Base-by-base conservation (phyloP, 92 coral and sea anemone species). In the Phenganax subtilis region DNA sequence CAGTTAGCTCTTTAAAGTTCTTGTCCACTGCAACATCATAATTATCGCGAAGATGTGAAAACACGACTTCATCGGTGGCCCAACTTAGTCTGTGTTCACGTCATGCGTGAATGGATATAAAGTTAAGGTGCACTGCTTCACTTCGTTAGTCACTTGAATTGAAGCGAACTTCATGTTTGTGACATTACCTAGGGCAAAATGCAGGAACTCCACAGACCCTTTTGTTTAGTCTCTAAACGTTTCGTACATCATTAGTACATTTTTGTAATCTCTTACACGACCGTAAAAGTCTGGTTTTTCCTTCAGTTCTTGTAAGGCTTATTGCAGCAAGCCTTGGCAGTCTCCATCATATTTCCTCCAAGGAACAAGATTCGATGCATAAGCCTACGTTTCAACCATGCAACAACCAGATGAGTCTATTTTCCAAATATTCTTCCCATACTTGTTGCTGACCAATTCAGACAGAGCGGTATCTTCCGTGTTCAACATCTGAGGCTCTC, bases 381-480 rank as follows among this genome's bases (percentile, higher is more conserved):
- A 57, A 10, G 16, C 12, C 11, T 16, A 57, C 11, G 16, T 16
- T 10, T 57, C 16, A 16, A 10, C 16, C 25, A 20, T 20, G 25
- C 25, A 20, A 20, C 25, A 20, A 20, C 25, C 25, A 20, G 25
- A 20, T 20, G 25, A 20, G 25, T 20, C 25, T 20, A 28, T 70
- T 69, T 55, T 51, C 60, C 30, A 15, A 72, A 55, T 53, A 25
- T 72, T 72, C 58, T 51, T 51, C 30, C 77, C 77, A n/a, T 72
- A 55, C 77, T 67, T 67, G 59, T 52, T 55, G 11, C 30, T 66
- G n/a, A 75, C 8, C 37, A 75, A 75, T 55, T 75, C 64, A 6
- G 65, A 20, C 67, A 75, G 37, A 55, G 66, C 63, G 57, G 80
- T 15, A 44, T 75, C 80, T 57, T 75, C 80, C 25, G 55, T 55